Evolutionary conservation across 2,888 invertebrate genomes (phyloP).

Genomic region (Drosophila tanythrix): DNA sequence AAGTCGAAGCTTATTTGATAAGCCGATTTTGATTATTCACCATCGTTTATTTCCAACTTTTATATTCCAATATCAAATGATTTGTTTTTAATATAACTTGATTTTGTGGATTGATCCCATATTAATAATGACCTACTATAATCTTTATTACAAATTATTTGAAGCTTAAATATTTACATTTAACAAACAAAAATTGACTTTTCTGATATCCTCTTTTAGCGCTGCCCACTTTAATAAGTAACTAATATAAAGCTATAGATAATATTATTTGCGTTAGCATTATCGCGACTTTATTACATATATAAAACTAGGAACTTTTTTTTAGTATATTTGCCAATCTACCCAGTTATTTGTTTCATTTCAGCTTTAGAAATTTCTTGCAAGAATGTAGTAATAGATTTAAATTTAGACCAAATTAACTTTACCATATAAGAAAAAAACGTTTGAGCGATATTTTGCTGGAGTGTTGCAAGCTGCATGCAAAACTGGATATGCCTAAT

Average conservation of each 20-base stretch:
- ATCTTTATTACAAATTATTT: not conserved
- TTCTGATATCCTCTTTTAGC: not conserved
- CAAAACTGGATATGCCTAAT: constrained; percentile 26
- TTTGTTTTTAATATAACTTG: too few relatives aligned
- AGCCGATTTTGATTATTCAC: not conserved
- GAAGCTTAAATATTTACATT: not conserved
- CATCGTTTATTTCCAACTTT: not conserved
- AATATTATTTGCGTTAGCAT: not conserved
- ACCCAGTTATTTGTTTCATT: too few relatives aligned
- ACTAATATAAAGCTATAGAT: not conserved
- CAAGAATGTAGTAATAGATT: not conserved
- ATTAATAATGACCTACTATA: not conserved
- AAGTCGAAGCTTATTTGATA: not conserved
- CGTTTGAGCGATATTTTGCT: not conserved
- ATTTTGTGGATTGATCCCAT: not conserved
- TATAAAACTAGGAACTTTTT: not conserved
- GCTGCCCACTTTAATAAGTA: not conserved
- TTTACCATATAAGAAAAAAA: not conserved
- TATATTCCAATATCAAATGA: not conserved
- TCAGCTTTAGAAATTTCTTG: not conserved
- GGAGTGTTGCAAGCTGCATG: constrained; percentile 26
- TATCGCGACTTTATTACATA: not conserved
- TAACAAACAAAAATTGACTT: not conserved
- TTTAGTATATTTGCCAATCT: not conserved
- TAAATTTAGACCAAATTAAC: not conserved